Conservation (phyloP, 1,140 invertebrate genomes). For the Tetranychus cinnabarinus region DNA sequence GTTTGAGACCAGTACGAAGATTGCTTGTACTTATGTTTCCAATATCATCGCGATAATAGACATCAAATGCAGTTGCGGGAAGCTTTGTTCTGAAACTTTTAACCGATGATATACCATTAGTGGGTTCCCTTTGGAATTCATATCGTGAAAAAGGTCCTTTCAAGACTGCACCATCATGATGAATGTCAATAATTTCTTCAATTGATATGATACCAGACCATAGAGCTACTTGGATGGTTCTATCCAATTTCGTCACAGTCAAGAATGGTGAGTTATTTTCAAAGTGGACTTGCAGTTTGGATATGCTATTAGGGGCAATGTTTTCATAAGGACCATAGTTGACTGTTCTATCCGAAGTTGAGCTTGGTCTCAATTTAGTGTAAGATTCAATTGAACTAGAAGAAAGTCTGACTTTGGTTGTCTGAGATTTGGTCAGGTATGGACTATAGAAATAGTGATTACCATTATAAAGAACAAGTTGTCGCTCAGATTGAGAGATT, state of each 20-base stretch:
- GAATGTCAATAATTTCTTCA: constrained; percentile 73
- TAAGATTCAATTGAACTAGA: constrained; percentile 59
- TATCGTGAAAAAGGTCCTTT: constrained; percentile 85
- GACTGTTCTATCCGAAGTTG: constrained; percentile 47
- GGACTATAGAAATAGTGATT: constrained; percentile 62
- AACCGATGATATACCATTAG: constrained; percentile 57
- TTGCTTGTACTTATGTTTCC: constrained; percentile 97
- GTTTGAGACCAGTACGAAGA: constrained; percentile 58
- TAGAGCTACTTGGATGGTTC: constrained; percentile 84
- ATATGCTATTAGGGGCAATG: constrained; percentile 18
- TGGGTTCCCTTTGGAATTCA: constrained; percentile 75
- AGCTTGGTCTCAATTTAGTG: constrained; percentile 52
- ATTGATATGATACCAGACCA: constrained; percentile 92
- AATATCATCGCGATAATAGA: constrained; percentile 90
- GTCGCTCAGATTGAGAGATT: constrained; percentile 77
- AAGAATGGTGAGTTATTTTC: constrained; percentile 87
- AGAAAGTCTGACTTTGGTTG: constrained; percentile 47
- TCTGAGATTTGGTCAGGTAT: constrained; percentile 51
- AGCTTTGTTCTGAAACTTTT: constrained; percentile 78
- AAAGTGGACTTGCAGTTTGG: constrained; percentile 58
- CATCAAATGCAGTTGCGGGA: constrained; percentile 65
- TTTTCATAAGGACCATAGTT: constrained; percentile 70
- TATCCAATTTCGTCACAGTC: constrained; percentile 57
- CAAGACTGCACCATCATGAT: constrained; percentile 72
- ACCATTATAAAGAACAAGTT: constrained; percentile 61